A percentile compares a stretch with the other conserved stretches of the same genome.
Conservation (phyloP, 2,113 vertebrate genomes). For the Solea senegalensis region DNA sequence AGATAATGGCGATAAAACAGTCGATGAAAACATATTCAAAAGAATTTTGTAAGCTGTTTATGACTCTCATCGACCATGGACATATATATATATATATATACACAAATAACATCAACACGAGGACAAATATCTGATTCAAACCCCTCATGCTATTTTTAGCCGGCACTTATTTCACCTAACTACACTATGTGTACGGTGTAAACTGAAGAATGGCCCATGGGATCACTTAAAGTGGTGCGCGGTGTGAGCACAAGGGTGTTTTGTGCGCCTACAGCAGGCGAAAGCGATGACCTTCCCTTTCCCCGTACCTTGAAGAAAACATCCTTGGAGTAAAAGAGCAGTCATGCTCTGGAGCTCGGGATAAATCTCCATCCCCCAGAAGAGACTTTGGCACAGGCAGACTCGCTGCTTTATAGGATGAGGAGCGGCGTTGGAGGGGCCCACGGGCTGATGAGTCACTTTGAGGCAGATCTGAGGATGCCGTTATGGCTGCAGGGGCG, state of each 20-base stretch:
- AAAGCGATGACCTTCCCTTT: constrained; percentile 43
- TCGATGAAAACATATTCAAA: too few relatives aligned
- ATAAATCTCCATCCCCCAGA: constrained; percentile 59
- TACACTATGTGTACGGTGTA: constrained; percentile 16
- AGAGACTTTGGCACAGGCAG: constrained; percentile 56
- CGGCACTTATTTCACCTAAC: not conserved
- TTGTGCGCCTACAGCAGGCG: constrained; percentile 34
- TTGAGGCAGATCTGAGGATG: constrained; percentile 72
- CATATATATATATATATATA: too few relatives aligned
- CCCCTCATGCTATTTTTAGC: not conserved
- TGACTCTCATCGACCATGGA: too few relatives aligned
- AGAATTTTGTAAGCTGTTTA: too few relatives aligned
- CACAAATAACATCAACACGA: not conserved
- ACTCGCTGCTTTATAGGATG: constrained; percentile 42
- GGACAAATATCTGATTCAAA: not conserved
- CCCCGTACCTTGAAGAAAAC: constrained; percentile 50
- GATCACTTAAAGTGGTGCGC: constrained; percentile 48
- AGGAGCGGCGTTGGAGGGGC: constrained; percentile 35
- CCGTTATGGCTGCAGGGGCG: constrained; percentile 64
- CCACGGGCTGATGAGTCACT: constrained; percentile 70
- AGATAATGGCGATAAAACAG: too few relatives aligned
- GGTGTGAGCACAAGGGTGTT: constrained; percentile 30
- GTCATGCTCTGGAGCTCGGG: constrained; percentile 51
- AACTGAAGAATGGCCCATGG: constrained; percentile 20
- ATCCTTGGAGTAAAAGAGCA: constrained; percentile 62